Percentiles rank a stretch among this genome's conserved stretches.
Evolutionary conservation across 2,113 vertebrate species (phyloP).

Genomic region (Naja naja): DNA sequence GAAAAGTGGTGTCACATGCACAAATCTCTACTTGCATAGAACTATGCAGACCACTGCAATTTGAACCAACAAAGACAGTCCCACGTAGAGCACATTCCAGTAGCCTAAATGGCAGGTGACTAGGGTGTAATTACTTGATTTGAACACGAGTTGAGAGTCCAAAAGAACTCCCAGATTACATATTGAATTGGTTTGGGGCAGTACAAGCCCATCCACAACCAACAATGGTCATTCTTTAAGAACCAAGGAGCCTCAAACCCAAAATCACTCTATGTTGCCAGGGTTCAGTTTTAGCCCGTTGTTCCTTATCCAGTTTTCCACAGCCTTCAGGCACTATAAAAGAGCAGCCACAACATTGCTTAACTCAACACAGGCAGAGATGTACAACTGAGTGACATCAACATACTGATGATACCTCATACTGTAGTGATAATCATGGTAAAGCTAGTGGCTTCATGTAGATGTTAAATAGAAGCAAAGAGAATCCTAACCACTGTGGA

Average conservation of each 20-base stretch:
- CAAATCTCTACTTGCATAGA: too few species aligned
- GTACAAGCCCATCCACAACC: not conserved
- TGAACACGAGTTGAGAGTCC: not conserved
- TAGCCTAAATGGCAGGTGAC: not conserved
- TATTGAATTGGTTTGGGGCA: not conserved
- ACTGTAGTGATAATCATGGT: not conserved
- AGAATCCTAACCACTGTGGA: not conserved
- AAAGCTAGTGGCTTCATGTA: not conserved
- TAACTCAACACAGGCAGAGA: not conserved
- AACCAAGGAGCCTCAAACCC: not conserved
- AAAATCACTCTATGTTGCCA: not conserved
- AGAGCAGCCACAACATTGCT: not conserved
- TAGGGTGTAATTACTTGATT: not conserved
- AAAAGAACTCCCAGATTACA: not conserved
- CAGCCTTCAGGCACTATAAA: not conserved
- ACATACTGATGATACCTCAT: not conserved
- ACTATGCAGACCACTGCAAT: too few species aligned
- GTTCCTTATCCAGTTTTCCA: not conserved
- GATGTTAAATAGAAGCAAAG: not conserved
- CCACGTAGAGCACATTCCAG: not conserved
- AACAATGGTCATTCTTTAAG: not conserved
- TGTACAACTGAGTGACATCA: not conserved
- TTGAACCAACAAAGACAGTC: not conserved
- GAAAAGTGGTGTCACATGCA: too few species aligned
- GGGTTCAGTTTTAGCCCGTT: not conserved